Evolutionary conservation across 1,140 invertebrate species (phyloP).

Genomic region (Aphaenogaster floridana): DNA sequence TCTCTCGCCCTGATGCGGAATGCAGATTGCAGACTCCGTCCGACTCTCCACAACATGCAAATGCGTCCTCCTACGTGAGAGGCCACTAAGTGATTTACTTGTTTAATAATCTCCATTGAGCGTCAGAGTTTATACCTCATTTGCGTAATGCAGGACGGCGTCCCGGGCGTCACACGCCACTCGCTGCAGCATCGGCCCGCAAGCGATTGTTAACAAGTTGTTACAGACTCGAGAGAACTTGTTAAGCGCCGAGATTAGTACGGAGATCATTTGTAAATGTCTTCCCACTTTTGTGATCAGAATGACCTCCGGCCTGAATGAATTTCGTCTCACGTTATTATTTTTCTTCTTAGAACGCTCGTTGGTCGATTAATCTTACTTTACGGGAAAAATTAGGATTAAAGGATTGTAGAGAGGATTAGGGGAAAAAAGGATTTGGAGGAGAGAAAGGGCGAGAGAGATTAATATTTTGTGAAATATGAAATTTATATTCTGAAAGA

Average conservation of each 20-base stretch:
- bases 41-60: constrained; percentile 61
- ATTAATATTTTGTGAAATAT: constrained; percentile 32
- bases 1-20: neutral
- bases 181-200: constrained; percentile 62
- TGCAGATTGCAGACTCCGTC: constrained; percentile 5
- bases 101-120: constrained; percentile 81
- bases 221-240: constrained; percentile 59
- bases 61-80: constrained; percentile 66
- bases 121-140: constrained; percentile 80
- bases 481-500: constrained; percentile 1
- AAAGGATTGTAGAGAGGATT: neutral
- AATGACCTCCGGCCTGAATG: neutral
- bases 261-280: constrained; percentile 42
- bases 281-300: neutral
- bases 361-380: neutral
- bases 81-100: constrained; percentile 77
- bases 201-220: constrained; percentile 78
- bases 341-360: neutral
- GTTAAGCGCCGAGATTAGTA: constrained; percentile 43
- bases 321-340: constrained; percentile 2
- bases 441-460: neutral
- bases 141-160: constrained; percentile 78
- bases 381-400: neutral
- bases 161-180: constrained; percentile 30
- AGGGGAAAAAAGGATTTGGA: neutral